Percentiles rank a stretch among this genome's conserved stretches.
Evolutionary conservation across 2,113 vertebrate species (phyloP).

Genomic region (Pseudolaguvia tuberculata): DNA sequence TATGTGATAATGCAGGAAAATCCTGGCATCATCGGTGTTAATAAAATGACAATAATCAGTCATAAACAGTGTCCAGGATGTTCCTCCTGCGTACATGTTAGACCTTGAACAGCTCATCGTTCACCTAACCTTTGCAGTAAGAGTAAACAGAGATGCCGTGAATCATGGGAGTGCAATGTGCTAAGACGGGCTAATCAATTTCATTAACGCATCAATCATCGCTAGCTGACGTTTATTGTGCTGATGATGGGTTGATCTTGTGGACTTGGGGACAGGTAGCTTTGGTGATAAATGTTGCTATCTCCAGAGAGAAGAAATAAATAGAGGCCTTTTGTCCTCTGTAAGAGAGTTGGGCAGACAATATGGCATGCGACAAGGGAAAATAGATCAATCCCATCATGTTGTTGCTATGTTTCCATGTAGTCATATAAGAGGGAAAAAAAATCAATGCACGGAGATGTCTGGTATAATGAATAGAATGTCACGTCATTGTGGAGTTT

Average conservation of each 20-base stretch:
- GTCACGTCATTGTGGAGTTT: background rate
- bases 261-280: conserved; percentile 79
- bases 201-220: conserved; percentile 91
- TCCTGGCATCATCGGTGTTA: background rate
- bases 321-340: conserved; percentile 55
- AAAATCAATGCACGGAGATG: conserved; percentile 24
- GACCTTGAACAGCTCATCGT: conserved; percentile 45
- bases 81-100: conserved; percentile 29
- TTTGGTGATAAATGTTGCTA: conserved; percentile 80
- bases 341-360: conserved; percentile 68
- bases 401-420: background rate
- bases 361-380: conserved; percentile 40
- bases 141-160: conserved; percentile 64
- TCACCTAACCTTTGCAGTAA: conserved; percentile 59
- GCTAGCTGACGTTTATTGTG: conserved; percentile 87
- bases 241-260: conserved; percentile 84
- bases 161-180: conserved; percentile 66
- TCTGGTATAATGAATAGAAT: conserved; percentile 3
- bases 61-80: conserved; percentile 53
- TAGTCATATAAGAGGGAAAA: background rate
- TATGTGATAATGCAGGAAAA: background rate
- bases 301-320: conserved; percentile 75
- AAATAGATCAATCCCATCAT: conserved; percentile 20
- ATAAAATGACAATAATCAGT: conserved; percentile 52
- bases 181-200: conserved; percentile 85